These are phyloP conservation scores for Drosophila rhopaloa DNA, from an alignment of 1,140 invertebrate species.

Conservation along the genomic window DNA sequence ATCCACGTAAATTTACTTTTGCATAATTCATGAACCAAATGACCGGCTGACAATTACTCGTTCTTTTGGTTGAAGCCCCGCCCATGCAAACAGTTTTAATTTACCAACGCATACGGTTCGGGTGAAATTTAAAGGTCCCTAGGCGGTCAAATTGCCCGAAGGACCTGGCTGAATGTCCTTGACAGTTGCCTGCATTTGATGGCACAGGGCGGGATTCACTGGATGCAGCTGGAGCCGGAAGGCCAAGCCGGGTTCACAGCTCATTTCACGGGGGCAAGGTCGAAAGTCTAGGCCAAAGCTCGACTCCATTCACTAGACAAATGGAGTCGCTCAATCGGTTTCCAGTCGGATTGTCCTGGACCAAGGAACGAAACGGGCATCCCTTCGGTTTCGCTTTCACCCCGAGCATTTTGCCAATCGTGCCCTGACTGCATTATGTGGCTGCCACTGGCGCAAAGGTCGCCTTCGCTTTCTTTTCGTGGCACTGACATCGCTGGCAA, in stretches of 20 bases:
- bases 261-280: slow-evolving; percentile 41
- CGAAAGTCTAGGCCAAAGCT: slow-evolving; percentile 20
- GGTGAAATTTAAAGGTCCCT: background rate
- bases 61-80: slow-evolving; percentile 8
- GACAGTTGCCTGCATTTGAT: slow-evolving; percentile 37
- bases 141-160: slow-evolving; percentile 12
- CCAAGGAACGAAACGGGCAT: background rate
- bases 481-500: slow-evolving; percentile 18
- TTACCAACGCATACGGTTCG: slow-evolving; percentile 23
- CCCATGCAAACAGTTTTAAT: slow-evolving; percentile 35
- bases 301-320: slow-evolving; percentile 9
- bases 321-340: slow-evolving; percentile 22
- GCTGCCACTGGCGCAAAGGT: slow-evolving; percentile 19
- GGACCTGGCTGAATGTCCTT: slow-evolving; percentile 20
- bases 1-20: slow-evolving; percentile 47
- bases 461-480: background rate
- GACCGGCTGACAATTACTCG: slow-evolving; percentile 26
- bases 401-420: slow-evolving; percentile 32
- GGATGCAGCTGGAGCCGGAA: background rate
- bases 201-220: slow-evolving; percentile 1
- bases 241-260: slow-evolving; percentile 33
- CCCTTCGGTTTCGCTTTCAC: background rate
- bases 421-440: slow-evolving; percentile 48
- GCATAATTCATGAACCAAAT: slow-evolving; percentile 71
- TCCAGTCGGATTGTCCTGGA: slow-evolving; percentile 20